Evolutionary conservation across 2,797 vertebrate species (phyloP), one percentile per base, ranked within the genome.

Genomic region (Anolis apletophallus): DNA sequence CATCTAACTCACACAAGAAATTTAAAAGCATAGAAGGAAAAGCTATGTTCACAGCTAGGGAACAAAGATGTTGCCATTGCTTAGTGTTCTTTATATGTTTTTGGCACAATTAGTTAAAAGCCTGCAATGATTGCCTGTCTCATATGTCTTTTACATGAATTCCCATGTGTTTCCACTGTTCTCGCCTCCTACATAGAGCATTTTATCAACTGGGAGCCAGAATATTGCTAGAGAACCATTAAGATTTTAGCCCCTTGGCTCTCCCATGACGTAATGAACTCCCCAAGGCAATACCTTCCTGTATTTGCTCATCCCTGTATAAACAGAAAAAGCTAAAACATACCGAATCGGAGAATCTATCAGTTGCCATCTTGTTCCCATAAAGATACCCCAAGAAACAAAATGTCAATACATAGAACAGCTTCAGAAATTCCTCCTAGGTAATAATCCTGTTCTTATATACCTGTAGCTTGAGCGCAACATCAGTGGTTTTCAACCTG

Each of bases 41-140:
- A 76, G 26, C 64, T 55, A 19, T 23, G 36, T 80, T 34, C 36
- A n/a, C 67, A 72, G 54, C 29, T n/a, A 19, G 12, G 11, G 52
- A 67, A 19, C 3, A n/a, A 52, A 59, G 34, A 80, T 32, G 16
- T 55, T 34, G 29, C 57, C 50, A 17, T 9, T 54, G 12, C 26
- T 36, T 46, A 50, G 26, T 17, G 71, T 23, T n/a, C 78, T 79
- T 50, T 32, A 32, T 40, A 21, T 3, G 77, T 54, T 69, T 46
- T 59, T 59, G 54, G 67, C 54, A 46, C 76, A 46, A 76, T 50
- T 78, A 79, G 64, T 40, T 79, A n/a, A 84, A 67, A 84, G 50
- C 32, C n/a, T 46, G 11, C 52, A 79, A 21, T 80, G 14, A 79
- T 4, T 40, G 54, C 36, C 52, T 82, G 29, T 16, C 68, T 82